phyloP scores from a whole-genome alignment of 2,888 invertebrate species.

The Pseudococcus jackbeardsleyi region DNA sequence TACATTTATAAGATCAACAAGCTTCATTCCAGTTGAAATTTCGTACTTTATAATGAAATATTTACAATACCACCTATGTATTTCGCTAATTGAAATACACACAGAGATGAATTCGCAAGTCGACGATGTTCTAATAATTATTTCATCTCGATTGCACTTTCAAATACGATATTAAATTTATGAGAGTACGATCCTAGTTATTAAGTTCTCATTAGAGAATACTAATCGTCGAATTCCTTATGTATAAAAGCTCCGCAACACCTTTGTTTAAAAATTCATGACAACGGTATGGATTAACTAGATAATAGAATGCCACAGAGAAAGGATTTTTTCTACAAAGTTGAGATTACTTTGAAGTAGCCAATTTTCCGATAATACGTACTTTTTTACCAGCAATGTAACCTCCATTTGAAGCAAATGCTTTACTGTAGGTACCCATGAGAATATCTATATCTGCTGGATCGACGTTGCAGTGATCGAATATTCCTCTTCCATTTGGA shows the following conservation, averaged over 20 bases:
- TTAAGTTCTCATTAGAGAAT: background rate
- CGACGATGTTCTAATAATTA: background rate
- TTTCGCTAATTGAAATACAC: conserved; percentile 10
- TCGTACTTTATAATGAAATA: background rate
- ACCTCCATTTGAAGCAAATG: conserved; percentile 64
- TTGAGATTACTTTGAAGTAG: background rate
- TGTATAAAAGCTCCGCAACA: background rate
- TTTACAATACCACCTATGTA: background rate
- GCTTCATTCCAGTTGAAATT: background rate
- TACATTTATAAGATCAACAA: background rate
- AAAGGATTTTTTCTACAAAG: too few species aligned
- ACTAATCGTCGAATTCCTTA: background rate
- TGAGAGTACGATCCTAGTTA: background rate
- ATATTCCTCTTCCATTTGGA: conserved; percentile 53
- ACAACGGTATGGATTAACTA: background rate
- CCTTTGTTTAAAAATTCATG: conserved; percentile 3
- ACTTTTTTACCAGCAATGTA: conserved; percentile 62
- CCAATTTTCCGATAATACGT: background rate
- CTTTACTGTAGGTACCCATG: conserved; percentile 65
- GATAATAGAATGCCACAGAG: background rate
- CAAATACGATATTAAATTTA: conserved; percentile 3
- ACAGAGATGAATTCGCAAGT: conserved; percentile 18
- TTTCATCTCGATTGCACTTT: conserved; percentile 34
- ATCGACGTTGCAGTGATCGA: conserved; percentile 35
- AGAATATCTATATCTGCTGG: conserved; percentile 60